Base-by-base conservation (phyloP, 1,140 invertebrate species). In the Procambarus clarkii region DNA sequence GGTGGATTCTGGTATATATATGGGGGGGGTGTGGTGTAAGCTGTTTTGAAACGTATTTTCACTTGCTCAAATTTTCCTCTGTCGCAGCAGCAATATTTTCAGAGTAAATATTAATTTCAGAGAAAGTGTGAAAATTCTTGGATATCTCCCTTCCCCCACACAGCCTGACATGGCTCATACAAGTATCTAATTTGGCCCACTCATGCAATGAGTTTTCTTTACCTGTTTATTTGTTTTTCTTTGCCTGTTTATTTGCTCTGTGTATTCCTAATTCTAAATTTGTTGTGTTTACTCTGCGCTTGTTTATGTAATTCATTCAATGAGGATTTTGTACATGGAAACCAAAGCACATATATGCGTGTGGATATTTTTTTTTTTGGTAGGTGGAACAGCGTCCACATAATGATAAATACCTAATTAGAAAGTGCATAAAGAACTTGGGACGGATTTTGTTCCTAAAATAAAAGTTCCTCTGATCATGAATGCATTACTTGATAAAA, bases 41-140 rank as follows among this genome's bases (percentile, higher is more conserved):
- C n/a, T n/a, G n/a, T n/a, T n/a, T 46, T 80, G 9, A 24, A 7
- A 24, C 5, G 8, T 34, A 77, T 44, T 81, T 34, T 50, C 50
- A 60, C 9, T 4, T 58, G 18, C 15, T 81, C 50, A 81, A 58
- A 46, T 60, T 81, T 50, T 58, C 77, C 77, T 79, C 77, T 11
- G 60, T 83, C 81, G n/a, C 58, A 34, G 11, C 24, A 44, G 13
- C 64, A 64, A 83, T 69, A 83, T 83, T 83, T 69, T 24, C 60
- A 3, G 58, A 83, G 81, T 34, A 83, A 83, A 83, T 58, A 83
- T 83, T 83, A 83, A 83, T 83, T 83, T 83, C 81, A 69, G 64
- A 69, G 50, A 18, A 83, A 50, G 81, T 83, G 44, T 83, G 34
- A 83, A 83, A 69, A 83, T 64, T 69, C 58, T 18, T 83, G 34